phyloP scores from a whole-genome alignment of 92 coral and sea anemone species.

The Heteractis magnifica region DNA sequence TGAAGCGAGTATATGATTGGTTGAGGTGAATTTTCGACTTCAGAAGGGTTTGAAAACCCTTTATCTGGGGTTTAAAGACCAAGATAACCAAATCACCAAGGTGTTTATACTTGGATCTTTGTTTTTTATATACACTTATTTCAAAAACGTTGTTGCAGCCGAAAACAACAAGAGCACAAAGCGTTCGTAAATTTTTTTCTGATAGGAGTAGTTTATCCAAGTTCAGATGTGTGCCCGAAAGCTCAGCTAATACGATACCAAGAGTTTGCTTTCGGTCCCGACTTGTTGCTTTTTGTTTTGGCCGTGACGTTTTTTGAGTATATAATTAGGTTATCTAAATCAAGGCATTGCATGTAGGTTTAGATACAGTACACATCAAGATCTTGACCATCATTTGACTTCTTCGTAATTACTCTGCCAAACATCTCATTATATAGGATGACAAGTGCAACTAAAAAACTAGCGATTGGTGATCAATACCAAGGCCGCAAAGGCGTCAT shows the following conservation, averaged over 20 bases:
- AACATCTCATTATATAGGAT: neutral
- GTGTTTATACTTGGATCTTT: neutral
- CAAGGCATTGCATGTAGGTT: no score
- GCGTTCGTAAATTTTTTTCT: no score
- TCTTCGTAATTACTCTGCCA: neutral
- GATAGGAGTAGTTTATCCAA: no score
- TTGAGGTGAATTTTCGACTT: neutral
- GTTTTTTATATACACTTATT: neutral
- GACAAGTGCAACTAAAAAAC: neutral
- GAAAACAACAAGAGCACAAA: no score
- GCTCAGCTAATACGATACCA: no score
- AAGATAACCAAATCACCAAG: neutral
- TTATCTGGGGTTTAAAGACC: neutral
- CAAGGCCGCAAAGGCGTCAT: neutral
- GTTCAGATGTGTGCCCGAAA: no score
- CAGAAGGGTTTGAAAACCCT: neutral
- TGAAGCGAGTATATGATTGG: constrained; percentile 21
- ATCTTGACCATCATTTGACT: neutral
- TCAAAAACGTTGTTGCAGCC: neutral
- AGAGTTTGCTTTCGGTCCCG: no score
- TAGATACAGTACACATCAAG: neutral
- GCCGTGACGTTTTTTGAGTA: no score
- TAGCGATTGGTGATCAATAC: neutral
- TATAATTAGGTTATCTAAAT: no score
- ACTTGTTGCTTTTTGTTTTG: no score